phyloP scores from a whole-genome alignment of 2,888 invertebrate species.

The Zygothrica quintamaculata region DNA sequence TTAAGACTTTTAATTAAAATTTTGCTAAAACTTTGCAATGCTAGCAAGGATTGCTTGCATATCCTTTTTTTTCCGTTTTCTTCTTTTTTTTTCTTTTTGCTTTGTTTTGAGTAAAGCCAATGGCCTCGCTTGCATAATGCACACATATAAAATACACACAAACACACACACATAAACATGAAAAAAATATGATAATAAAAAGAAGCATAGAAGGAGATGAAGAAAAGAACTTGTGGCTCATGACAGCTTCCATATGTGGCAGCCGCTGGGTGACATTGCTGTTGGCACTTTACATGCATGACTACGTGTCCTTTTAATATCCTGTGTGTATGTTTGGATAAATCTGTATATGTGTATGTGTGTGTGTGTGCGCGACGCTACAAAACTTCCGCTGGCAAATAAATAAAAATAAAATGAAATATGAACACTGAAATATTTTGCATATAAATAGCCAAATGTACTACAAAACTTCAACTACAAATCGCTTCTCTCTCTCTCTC shows the following conservation, averaged over 20 bases:
- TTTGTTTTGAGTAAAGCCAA: conserved; percentile 24
- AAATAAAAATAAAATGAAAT: conserved; percentile 59
- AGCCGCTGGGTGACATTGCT: conserved; percentile 35
- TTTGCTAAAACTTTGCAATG: conserved; percentile 29
- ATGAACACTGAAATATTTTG: conserved; percentile 31
- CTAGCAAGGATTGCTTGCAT: conserved; percentile 17
- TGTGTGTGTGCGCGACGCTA: conserved; percentile 43
- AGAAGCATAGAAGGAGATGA: background rate
- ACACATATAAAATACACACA: too few species aligned
- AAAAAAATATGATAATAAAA: background rate
- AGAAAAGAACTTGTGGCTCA: conserved; percentile 22
- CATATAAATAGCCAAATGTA: conserved; percentile 23
- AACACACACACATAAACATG: too few species aligned
- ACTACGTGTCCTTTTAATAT: conserved; percentile 79
- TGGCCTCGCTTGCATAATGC: conserved; percentile 45
- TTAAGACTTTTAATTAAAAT: conserved; percentile 71
- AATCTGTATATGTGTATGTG: too few species aligned
- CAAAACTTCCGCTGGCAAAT: conserved; percentile 67
- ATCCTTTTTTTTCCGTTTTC: conserved; percentile 19
- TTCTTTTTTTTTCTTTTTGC: too few species aligned
- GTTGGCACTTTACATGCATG: conserved; percentile 67
- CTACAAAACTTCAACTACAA: background rate
- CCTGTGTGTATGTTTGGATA: too few species aligned
- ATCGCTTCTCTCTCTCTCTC: background rate
- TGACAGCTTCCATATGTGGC: conserved; percentile 66